Conservation (phyloP, 23 tunicate species). For the Halocynthia aurantium region DNA sequence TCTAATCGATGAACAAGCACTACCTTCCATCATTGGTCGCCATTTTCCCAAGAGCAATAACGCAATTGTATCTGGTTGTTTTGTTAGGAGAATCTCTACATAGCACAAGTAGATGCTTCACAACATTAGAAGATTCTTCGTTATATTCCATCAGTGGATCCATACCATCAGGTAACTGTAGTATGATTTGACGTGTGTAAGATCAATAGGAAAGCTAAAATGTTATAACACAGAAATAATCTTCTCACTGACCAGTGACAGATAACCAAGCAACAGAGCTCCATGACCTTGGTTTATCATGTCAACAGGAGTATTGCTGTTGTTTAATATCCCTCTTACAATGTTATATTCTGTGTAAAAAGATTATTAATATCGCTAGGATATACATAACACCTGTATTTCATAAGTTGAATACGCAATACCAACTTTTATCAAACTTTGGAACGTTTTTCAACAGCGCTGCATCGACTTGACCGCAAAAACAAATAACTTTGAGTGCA, state of each 20-base stretch:
- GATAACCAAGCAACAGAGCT: constrained; percentile 49
- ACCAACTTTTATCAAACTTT: constrained; percentile 54
- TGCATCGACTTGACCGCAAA: constrained; percentile 32
- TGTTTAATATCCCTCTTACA: constrained; percentile 14
- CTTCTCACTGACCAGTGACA: constrained; percentile 19
- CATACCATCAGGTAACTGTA: constrained; percentile 21
- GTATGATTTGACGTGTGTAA: not conserved
- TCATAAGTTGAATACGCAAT: not conserved
- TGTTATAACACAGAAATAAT: not conserved
- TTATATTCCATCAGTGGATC: constrained; percentile 18
- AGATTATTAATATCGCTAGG: not conserved
- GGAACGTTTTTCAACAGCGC: constrained; percentile 15
- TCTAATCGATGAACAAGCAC: not conserved
- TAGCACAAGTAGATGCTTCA: constrained; percentile 49
- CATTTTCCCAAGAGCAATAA: constrained; percentile 67
- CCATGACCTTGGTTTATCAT: constrained; percentile 69
- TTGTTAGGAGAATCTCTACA: constrained; percentile 54
- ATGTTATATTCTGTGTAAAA: constrained; percentile 22
- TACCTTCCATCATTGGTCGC: constrained; percentile 39
- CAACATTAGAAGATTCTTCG: constrained; percentile 17
- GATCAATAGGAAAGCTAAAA: not conserved
- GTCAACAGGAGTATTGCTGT: constrained; percentile 10
- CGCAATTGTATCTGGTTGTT: constrained; percentile 44
- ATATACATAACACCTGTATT: not conserved
- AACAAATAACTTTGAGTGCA: constrained; percentile 53